phyloP scores from a whole-genome alignment of 1,140 invertebrate genomes.

The Argopecten irradians region DNA sequence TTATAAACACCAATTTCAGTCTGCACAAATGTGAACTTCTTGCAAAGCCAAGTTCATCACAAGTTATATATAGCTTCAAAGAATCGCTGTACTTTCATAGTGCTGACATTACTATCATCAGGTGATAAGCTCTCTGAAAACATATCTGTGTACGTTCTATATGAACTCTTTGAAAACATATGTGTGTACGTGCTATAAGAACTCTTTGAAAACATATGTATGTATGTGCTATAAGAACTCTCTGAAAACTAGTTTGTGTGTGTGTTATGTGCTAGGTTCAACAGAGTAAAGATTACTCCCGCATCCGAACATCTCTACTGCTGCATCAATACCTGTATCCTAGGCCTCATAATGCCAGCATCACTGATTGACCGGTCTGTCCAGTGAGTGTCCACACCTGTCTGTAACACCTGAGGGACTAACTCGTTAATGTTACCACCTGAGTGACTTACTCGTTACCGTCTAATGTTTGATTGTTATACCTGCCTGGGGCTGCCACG shows the following conservation, averaged over 20 bases:
- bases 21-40: too few relatives aligned
- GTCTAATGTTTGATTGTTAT: background rate
- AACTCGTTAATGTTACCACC: too few relatives aligned
- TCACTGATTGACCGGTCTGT: too few relatives aligned
- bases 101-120: background rate
- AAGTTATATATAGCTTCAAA: background rate
- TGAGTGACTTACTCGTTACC: background rate
- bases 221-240: too few relatives aligned
- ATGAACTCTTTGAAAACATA: too few relatives aligned
- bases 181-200: too few relatives aligned
- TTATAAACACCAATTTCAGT: too few relatives aligned
- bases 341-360: background rate
- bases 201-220: background rate
- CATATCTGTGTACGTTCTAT: too few relatives aligned
- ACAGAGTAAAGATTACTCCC: background rate
- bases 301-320: background rate
- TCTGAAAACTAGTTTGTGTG: background rate
- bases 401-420: too few relatives aligned
- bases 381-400: too few relatives aligned
- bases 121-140: too few relatives aligned
- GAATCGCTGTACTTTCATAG: background rate
- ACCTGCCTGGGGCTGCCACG: background rate
- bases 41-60: background rate
- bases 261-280: background rate
- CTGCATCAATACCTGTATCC: too few relatives aligned